Evolutionary conservation across 2,113 vertebrate species (phyloP), one percentile per base, ranked within the genome.

Genomic region (Microcebus murinus): DNA sequence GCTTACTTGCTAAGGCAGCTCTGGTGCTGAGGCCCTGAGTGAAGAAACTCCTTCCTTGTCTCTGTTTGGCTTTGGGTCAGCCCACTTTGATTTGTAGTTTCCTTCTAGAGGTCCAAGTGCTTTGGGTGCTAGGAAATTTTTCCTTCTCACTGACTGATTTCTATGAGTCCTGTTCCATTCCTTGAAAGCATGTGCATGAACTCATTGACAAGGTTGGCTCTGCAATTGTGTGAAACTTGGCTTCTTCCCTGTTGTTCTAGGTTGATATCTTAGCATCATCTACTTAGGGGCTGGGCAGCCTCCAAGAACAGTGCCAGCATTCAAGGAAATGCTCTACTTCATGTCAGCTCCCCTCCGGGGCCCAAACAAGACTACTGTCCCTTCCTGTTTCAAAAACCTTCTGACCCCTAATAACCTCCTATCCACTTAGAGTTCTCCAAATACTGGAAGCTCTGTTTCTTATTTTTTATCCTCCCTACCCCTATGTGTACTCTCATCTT

Each of bases 351-450:
- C n/a, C 70, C 89, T 95, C 77, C 84, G 94, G 65, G 96, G 68
- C 34, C 87, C 71, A 90, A 95, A 80, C 95, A 97, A 94, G 93
- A 97, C 76, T 96, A 96, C 36, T 90, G 57, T 95, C 93, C 97
- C 87, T 97, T 97, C 86, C 86, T 98, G 42, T 97, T 96, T 94
- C 95, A 97, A 95, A 97, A 96, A 36, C 13, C 96, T 95, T 82
- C 85, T 59, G 93, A 95, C 36, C 29, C 65, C 48, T 92, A 94
- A 93, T 57, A 91, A 50, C 45, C 36, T 65, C 48, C 68, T 79
- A 42, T 14, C 55, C 8, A 52, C 42, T 82, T 74, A 45, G 23
- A 50, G 59, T 93, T 81, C 42, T 95, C 65, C 92, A 71, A 90
- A 92, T 74, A 88, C 48, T 20, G 52, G 34, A 93, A 71, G 79